Conservation (phyloP, 2,113 vertebrate genomes). For the Prunella himalayana region DNA sequence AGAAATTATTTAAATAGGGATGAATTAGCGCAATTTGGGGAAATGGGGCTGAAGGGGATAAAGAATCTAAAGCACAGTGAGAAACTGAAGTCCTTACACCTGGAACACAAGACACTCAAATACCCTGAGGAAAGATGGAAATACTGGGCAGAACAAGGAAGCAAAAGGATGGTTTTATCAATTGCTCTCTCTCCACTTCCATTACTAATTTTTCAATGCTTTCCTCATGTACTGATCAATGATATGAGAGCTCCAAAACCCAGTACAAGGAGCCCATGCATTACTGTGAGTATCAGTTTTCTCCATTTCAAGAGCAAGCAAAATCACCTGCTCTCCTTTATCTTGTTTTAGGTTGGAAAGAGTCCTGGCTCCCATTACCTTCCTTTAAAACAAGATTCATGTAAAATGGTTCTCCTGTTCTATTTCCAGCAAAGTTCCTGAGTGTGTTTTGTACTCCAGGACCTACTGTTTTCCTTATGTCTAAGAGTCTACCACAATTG, state of each 20-base stretch:
- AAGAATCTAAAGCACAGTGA: neutral
- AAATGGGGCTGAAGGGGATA: neutral
- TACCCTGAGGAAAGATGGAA: neutral
- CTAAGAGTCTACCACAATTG: neutral
- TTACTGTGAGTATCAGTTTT: neutral
- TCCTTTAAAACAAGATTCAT: neutral
- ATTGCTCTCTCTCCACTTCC: neutral
- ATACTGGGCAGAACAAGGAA: neutral
- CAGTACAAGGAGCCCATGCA: neutral
- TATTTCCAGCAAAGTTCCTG: neutral
- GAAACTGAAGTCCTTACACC: neutral
- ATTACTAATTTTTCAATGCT: neutral
- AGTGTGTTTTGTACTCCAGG: neutral
- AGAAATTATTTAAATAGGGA: neutral
- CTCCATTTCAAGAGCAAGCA: neutral
- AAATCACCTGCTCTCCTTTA: neutral
- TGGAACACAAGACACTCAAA: neutral
- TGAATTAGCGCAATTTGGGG: neutral
- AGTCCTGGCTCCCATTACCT: neutral
- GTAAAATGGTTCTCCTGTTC: neutral
- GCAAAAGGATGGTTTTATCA: neutral
- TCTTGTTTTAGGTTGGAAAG: neutral
- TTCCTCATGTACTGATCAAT: neutral
- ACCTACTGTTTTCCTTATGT: neutral
- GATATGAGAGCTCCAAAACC: neutral